phyloP scores from a whole-genome alignment of 2,888 invertebrate genomes.

The Napeogenes inachia region DNA sequence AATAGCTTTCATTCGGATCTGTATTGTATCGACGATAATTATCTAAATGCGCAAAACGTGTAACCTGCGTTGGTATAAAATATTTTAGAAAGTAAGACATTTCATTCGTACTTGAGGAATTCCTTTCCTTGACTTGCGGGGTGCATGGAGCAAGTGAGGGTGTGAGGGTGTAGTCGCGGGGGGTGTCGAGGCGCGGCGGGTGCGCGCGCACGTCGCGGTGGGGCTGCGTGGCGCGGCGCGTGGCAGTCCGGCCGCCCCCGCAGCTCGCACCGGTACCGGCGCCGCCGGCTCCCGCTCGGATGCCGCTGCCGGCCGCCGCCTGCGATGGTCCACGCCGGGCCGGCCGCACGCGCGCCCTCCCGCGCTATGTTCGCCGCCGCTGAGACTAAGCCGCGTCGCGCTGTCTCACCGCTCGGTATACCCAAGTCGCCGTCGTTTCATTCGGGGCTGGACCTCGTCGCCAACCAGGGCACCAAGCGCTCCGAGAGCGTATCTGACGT shows the following conservation, averaged over 20 bases:
- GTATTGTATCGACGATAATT: too few relatives aligned
- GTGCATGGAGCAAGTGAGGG: conserved; percentile 47
- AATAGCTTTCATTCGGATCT: too few relatives aligned
- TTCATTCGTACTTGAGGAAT: conserved; percentile 2
- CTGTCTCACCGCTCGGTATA: conserved; percentile 82
- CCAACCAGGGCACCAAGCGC: conserved; percentile 76
- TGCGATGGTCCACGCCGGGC: conserved; percentile 78
- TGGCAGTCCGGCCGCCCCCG: conserved; percentile 69
- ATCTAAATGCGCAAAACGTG: too few relatives aligned
- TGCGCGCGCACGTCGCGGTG: conserved; percentile 43
- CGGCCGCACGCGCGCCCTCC: conserved; percentile 74
- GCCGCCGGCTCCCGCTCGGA: conserved; percentile 72
- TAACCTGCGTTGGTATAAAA: too few relatives aligned
- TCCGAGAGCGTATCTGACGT: conserved; percentile 71
- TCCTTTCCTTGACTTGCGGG: conserved; percentile 35
- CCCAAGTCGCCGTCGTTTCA: conserved; percentile 94
- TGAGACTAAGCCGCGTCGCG: conserved; percentile 72
- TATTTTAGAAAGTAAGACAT: neutral
- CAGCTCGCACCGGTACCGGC: conserved; percentile 70
- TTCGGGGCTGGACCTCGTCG: conserved; percentile 89
- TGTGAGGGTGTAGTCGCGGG: conserved; percentile 30
- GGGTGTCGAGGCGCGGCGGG: conserved; percentile 35
- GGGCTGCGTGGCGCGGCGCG: conserved; percentile 41
- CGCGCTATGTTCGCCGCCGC: conserved; percentile 75
- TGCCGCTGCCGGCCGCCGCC: conserved; percentile 76